Evolutionary conservation across 1,140 invertebrate genomes (phyloP).

Genomic region (Wiebesia pumilae): DNA sequence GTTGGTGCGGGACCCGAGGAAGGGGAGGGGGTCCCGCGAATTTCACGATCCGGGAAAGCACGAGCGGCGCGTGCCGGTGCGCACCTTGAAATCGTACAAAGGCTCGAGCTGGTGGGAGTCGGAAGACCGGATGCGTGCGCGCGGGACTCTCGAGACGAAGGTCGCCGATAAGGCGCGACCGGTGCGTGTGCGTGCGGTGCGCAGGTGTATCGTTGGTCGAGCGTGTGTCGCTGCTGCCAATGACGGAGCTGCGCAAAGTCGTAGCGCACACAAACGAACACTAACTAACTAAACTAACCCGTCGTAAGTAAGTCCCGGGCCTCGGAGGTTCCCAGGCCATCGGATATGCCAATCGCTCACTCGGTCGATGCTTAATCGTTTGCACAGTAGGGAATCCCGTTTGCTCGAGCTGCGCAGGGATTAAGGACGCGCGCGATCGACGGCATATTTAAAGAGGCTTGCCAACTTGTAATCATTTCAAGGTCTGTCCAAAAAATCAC

Average conservation of each 20-base stretch:
- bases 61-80: constrained; percentile 29
- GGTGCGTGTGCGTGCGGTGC: not conserved
- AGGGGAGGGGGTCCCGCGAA: not conserved
- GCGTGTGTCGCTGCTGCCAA: too few species aligned
- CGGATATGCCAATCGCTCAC: too few species aligned
- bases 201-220: constrained; percentile 12
- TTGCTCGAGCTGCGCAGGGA: not conserved
- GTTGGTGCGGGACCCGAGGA: too few species aligned
- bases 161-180: not conserved
- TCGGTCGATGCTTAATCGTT: too few species aligned
- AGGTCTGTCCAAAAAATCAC: not conserved
- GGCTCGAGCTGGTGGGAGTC: not conserved
- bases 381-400: too few species aligned
- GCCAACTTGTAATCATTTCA: not conserved
- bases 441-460: constrained; percentile 7
- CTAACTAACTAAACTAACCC: too few species aligned
- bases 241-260: not conserved
- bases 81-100: constrained; percentile 49
- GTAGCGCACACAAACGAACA: too few species aligned
- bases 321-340: not conserved
- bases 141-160: not conserved
- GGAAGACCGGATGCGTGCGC: not conserved
- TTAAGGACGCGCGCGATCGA: too few species aligned
- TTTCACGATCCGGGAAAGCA: constrained; percentile 1
- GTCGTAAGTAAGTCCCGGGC: too few species aligned